Base-by-base conservation (phyloP, 1,140 invertebrate genomes). In the Tetragonula clypearis region DNA sequence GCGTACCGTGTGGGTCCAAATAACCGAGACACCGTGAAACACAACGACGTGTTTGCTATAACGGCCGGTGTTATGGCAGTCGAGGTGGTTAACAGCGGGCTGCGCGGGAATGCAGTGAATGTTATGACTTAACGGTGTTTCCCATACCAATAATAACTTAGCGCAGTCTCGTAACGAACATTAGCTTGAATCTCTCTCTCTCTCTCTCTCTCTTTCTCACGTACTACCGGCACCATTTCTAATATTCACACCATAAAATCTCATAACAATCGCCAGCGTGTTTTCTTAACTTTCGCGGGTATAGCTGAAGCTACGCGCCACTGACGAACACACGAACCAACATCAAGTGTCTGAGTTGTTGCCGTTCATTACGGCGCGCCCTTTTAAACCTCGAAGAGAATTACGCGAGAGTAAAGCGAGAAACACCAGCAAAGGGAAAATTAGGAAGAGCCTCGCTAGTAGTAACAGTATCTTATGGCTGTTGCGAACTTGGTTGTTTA, bases 41-140 rank as follows among this genome's bases (percentile, higher is more conserved):
- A 5, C 35, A 79, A 60, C 68, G 17, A 11, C 8, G n/a, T 56
- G 41, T 35, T 65, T n/a, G 11, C 26, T 58, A 11, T 65, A 82
- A 84, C 56, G 73, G 60, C 66, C 72, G 73, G 53, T 41, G 26
- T 84, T 84, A 77, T 30, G n/a, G 55, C 56, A 12, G 62, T 12
- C 11, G 76, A 23, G 21, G 15, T 49, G 41, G 35, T 19, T 58
- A 35, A 35, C 14, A 19, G 19, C 15, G 15, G 23, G 19, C 19
- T 19, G 2, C 19, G 56, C 14, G 9, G 21, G 26, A 58, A 21
- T n/a, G 35, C 19, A 26, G 56, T 8, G 12, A 65, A 71, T 53
- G 82, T 84, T 84, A 79, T 19, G 65, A 77, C 82, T 79, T 84
- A 79, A 79, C 76, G 76, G 68, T 73, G 77, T 84, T 79, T 79